A percentile compares a stretch with the other conserved stretches of the same genome.
Conservation (phyloP, 64 coral and sea anemone species). For the Stichodactyla mertensii region DNA sequence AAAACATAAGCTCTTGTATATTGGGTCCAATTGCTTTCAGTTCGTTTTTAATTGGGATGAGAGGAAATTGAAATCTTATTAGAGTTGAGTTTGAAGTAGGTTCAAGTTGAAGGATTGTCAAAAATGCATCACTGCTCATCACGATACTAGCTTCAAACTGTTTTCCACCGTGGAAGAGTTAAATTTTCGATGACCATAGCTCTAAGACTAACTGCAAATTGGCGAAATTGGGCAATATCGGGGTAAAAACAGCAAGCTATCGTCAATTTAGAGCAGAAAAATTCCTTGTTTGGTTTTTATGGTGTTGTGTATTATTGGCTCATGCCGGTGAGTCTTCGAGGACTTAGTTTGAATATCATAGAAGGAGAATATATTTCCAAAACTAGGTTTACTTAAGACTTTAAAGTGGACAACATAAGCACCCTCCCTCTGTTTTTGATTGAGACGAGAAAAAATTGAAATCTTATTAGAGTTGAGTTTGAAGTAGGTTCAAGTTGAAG, state of each 20-base stretch:
- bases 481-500: background rate
- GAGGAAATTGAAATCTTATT: background rate
- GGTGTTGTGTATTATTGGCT: no score
- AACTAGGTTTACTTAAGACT: background rate
- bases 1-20: no score
- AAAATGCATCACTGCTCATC: background rate
- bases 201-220: no score
- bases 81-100: background rate
- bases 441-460: background rate
- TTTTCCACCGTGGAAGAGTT: no score
- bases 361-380: background rate
- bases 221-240: no score
- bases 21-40: background rate
- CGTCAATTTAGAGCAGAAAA: no score
- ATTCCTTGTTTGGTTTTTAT: no score
- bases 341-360: no score
- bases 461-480: background rate
- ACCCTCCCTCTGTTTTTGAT: background rate
- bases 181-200: no score
- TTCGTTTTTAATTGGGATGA: background rate
- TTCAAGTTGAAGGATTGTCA: background rate
- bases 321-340: no score
- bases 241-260: no score
- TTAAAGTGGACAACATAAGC: no score
- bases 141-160: background rate